Percentiles rank a stretch among this genome's conserved stretches.
phyloP scores from a whole-genome alignment of 2,888 invertebrate genomes.

The Hoplodrina ambigua region DNA sequence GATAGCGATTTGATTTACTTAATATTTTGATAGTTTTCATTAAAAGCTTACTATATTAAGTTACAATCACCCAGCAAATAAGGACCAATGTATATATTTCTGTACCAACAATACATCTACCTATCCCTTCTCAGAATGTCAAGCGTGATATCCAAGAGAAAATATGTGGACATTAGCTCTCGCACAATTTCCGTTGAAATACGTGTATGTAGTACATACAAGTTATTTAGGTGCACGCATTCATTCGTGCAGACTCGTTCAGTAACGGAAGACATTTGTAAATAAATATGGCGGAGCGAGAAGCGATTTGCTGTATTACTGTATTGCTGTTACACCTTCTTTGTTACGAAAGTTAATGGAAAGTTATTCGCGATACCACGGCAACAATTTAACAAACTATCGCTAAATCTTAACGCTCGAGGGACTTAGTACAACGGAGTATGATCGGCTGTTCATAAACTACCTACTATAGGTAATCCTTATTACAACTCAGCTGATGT shows the following conservation, averaged over 20 bases:
- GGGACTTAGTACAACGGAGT: conserved; percentile 59
- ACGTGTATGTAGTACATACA: conserved; percentile 46
- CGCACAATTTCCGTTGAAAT: conserved; percentile 66
- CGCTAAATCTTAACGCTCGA: conserved; percentile 72
- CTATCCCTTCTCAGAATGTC: conserved; percentile 54
- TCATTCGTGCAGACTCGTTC: conserved; percentile 59
- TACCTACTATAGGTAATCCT: conserved; percentile 33
- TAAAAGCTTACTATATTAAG: not conserved
- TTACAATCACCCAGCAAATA: not conserved
- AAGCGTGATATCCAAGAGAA: conserved; percentile 52
- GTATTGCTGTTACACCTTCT: conserved; percentile 67
- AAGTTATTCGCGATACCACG: conserved; percentile 67
- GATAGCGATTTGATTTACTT: not conserved
- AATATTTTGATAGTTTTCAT: not conserved
- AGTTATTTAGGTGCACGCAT: conserved; percentile 58
- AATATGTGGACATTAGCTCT: conserved; percentile 62
- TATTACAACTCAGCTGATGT: conserved; percentile 47
- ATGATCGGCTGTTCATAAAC: conserved; percentile 54
- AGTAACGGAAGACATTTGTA: conserved; percentile 63
- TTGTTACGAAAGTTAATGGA: conserved; percentile 73
- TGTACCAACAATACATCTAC: not conserved
- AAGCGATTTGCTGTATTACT: conserved; percentile 62
- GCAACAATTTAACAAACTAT: conserved; percentile 62
- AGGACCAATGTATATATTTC: not conserved
- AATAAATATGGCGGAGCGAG: conserved; percentile 58